Base-by-base conservation (phyloP, 2,888 invertebrate genomes). In the Spisula subtruncata region DNA sequence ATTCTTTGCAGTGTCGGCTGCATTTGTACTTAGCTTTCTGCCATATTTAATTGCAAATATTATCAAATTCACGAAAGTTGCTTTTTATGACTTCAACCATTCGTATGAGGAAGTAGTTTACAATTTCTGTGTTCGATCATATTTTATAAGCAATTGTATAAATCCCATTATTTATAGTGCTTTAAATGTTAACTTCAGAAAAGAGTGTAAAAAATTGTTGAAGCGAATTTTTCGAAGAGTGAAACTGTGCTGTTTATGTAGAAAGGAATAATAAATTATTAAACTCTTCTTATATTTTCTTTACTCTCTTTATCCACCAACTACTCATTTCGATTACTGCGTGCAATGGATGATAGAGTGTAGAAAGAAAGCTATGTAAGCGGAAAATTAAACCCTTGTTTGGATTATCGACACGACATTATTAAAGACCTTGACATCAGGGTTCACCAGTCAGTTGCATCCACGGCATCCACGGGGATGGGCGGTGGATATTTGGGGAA, bases 111-210 rank as follows among this genome's bases (percentile, higher is more conserved):
- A 94, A 85, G 88, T 95, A 14, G 81, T 93, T 25, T 95, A 94
- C 88, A 95, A 95, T 85, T 90, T 95, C 32, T 94, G 93, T 83
- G 94, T 94, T 41, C 92, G 95, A n/a, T 94, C 94, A 20, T 94
- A 94, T 88, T 94, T 95, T 81, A 91, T 95, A n/a, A 94, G 94
- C 89, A 94, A 94, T 56, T 93, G 93, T 41, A 92, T 94, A 20
- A 95, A 95, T 66, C 95, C 95, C 5, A 90, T 95, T 56, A 94
- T 95, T 35, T 95, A 95, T 88, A 92, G 95, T 87, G 84, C 94
- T 18, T 87, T 94, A 35, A 95, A 95, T 90, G 87, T 87, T 10
- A 93, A 93, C 75, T 94, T 94, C 71, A 83, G 93, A 85, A 91
- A 89, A 46, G 94, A 94, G 66, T 92, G 93, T 75, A 93, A 89